Base-by-base conservation (phyloP, 2,113 vertebrate genomes). In the Heterocephalus glaber region DNA sequence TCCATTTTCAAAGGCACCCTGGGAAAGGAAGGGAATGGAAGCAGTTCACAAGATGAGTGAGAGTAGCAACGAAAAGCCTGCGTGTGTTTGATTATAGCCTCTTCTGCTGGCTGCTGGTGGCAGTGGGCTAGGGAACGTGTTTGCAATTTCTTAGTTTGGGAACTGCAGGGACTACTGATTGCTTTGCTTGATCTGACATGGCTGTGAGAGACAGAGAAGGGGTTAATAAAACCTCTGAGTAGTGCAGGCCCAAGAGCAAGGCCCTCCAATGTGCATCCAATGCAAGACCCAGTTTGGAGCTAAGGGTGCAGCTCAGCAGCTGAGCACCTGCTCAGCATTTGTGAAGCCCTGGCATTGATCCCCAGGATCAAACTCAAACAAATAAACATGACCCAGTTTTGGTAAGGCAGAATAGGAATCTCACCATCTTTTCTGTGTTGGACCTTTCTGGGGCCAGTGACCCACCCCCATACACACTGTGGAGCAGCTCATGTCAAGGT, bases 121-220 rank as follows among this genome's bases (percentile, higher is more conserved):
- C 85, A 94, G 96, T 93, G 38, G 63, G n/a, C 91, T 76, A 80
- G 2, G 92, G 65, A 68, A 33, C 0, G 5, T 87, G 95, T 80
- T 83, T 86, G 60, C 33, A 56, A 2, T 66, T 88, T 79, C 96
- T 60, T 86, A 86, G 95, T 49, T 30, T 61, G 97, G 79, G 72
- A 94, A 82, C 70, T 61, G 54, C 66, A 66, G 86, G 89, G 60
- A 65, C 74, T 94, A 54, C 66, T 66, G 68, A 86, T 54, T 60
- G 74, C 83, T 94, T 89, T 94, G 95, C 95, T 89, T 82, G 91
- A 80, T 74, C 74, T 72, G 86, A 94, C 68, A 28, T 49, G 66
- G 56, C 86, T 70, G 16, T 49, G 47, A 91, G 65, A 94, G 52
- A 94, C 79, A 94, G 68, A 90, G 58, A 44, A 1, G 41, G 58